A percentile compares a stretch with the other conserved stretches of the same genome.
These are phyloP conservation scores for Dromiciops gliroides DNA, from an alignment of 2,113 vertebrate genomes.

Conservation along the genomic window DNA sequence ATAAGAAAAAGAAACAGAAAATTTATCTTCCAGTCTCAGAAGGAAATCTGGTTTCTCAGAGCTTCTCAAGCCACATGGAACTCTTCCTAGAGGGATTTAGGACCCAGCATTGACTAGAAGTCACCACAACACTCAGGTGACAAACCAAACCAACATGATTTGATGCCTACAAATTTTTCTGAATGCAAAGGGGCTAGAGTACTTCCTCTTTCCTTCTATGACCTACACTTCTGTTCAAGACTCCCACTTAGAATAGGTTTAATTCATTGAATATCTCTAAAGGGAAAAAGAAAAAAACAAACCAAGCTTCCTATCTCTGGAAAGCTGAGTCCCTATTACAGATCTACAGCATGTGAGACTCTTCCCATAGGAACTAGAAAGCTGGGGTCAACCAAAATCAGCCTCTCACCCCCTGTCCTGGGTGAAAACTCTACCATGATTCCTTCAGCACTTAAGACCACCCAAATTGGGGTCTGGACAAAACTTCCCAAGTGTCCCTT, in stretches of 20 bases:
- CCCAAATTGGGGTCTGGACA: neutral
- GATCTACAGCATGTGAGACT: neutral
- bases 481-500: neutral
- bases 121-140: neutral
- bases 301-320: neutral
- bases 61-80: neutral
- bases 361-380: neutral
- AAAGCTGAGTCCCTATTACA: neutral
- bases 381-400: neutral
- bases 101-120: neutral
- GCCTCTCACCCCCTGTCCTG: neutral
- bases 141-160: neutral
- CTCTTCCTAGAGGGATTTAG: neutral
- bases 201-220: neutral
- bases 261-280: neutral
- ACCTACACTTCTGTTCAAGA: neutral
- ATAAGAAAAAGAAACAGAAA: neutral
- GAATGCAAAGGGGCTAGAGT: neutral
- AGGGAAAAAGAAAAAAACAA: neutral
- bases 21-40: neutral
- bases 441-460: neutral
- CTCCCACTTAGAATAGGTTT: neutral
- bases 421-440: neutral
- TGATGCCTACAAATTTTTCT: neutral
- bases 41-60: neutral